phyloP scores from a whole-genome alignment of 2,113 vertebrate genomes.

The Mystacornis crossleyi region DNA sequence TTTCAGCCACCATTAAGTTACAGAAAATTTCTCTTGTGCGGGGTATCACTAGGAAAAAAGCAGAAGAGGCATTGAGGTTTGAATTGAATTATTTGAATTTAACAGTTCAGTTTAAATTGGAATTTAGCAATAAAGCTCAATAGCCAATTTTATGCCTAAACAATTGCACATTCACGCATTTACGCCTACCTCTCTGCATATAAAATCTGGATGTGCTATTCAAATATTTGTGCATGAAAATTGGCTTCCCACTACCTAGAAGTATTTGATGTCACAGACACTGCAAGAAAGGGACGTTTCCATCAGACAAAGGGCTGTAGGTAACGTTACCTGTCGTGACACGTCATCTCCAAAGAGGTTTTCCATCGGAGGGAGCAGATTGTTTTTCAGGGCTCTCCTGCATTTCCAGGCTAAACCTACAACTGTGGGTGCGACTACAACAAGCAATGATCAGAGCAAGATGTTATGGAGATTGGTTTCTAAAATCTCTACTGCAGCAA shows the following conservation, averaged over 20 bases:
- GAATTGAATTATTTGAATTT: background rate
- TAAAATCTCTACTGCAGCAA: background rate
- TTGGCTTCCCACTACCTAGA: background rate
- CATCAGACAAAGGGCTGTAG: background rate
- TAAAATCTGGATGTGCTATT: background rate
- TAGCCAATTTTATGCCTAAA: background rate
- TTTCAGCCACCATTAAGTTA: background rate
- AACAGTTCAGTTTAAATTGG: background rate
- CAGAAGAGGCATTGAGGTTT: background rate
- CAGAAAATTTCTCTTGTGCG: background rate
- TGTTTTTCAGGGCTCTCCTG: background rate
- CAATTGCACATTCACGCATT: background rate
- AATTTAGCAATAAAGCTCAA: background rate
- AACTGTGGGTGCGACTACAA: background rate
- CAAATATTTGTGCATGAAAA: background rate
- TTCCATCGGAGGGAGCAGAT: background rate
- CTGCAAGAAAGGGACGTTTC: background rate
- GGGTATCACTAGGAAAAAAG: background rate
- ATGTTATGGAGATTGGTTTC: background rate
- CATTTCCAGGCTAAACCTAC: background rate
- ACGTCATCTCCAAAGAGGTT: background rate
- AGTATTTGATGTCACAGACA: background rate
- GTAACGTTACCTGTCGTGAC: background rate
- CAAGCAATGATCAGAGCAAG: background rate
- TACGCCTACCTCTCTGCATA: background rate